phyloP scores from a whole-genome alignment of 2,888 invertebrate genomes.

The Drosophila prostipennis region DNA sequence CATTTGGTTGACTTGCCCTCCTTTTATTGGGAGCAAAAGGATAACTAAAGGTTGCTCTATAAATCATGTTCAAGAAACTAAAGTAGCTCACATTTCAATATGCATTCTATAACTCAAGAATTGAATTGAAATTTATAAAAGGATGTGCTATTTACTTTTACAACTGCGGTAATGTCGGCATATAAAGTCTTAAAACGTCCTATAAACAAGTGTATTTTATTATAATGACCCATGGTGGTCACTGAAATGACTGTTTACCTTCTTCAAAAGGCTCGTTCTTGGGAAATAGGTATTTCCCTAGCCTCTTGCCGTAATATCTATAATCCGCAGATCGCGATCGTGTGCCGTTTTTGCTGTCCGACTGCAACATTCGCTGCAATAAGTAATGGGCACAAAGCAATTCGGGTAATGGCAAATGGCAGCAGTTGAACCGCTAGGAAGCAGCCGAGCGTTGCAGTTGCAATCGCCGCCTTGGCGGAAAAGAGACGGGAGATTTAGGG shows the following conservation, averaged over 20 bases:
- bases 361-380: constrained; percentile 62
- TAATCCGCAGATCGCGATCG: constrained; percentile 35
- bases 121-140: too few species aligned
- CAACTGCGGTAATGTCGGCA: background rate
- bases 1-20: constrained; percentile 7
- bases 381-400: constrained; percentile 74
- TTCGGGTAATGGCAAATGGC: constrained; percentile 69
- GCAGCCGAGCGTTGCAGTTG: constrained; percentile 64
- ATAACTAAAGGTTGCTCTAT: constrained; percentile 1
- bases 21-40: constrained; percentile 14
- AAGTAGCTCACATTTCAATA: background rate
- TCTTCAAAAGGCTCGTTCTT: background rate
- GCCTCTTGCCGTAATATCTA: constrained; percentile 14
- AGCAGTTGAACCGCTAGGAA: constrained; percentile 63
- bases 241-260: background rate
- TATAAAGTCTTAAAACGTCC: background rate
- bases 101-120: too few species aligned
- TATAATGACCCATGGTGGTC: constrained; percentile 6
- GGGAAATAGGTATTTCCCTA: constrained; percentile 1
- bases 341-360: constrained; percentile 52
- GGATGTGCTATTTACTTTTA: background rate
- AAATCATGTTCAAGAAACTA: background rate
- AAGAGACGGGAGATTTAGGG: too few species aligned
- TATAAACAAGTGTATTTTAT: background rate
- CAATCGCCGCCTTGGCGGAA: constrained; percentile 8